A percentile compares a stretch with the other conserved stretches of the same genome.
Conservation (phyloP, 2,113 vertebrate species). For the Oxyruncus cristatus region DNA sequence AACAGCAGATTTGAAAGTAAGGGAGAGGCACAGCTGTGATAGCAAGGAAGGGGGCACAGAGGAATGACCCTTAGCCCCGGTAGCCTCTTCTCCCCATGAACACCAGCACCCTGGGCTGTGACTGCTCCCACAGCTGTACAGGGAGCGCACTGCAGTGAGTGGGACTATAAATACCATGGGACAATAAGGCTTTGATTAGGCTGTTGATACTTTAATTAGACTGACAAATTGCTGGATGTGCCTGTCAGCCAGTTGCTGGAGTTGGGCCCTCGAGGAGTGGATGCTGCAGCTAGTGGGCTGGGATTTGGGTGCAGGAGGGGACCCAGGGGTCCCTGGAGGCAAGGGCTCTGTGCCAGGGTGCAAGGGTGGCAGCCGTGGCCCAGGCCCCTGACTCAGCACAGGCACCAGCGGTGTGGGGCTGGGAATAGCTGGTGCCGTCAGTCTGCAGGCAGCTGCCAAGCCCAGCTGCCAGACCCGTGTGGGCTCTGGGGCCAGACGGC, state of each 20-base stretch:
- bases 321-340: neutral
- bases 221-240: neutral
- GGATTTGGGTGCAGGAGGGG: neutral
- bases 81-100: neutral
- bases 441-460: neutral
- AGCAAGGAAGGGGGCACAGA: neutral
- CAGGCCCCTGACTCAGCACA: slow-evolving; percentile 56
- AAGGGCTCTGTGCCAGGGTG: neutral
- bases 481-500: neutral
- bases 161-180: slow-evolving; percentile 27
- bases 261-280: neutral
- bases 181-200: slow-evolving; percentile 42
- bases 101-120: rapidly evolving
- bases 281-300: rapidly evolving
- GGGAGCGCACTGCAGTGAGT: neutral
- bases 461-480: neutral
- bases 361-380: neutral
- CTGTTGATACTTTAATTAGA: slow-evolving; percentile 22
- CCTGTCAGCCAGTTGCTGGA: neutral
- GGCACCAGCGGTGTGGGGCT: rapidly evolving
- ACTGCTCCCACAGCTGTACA: rapidly evolving
- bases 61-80: neutral
- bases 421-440: slow-evolving; percentile 33
- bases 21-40: neutral
- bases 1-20: neutral